phyloP scores from a whole-genome alignment of 2,113 vertebrate species.

The Empidonax traillii region DNA sequence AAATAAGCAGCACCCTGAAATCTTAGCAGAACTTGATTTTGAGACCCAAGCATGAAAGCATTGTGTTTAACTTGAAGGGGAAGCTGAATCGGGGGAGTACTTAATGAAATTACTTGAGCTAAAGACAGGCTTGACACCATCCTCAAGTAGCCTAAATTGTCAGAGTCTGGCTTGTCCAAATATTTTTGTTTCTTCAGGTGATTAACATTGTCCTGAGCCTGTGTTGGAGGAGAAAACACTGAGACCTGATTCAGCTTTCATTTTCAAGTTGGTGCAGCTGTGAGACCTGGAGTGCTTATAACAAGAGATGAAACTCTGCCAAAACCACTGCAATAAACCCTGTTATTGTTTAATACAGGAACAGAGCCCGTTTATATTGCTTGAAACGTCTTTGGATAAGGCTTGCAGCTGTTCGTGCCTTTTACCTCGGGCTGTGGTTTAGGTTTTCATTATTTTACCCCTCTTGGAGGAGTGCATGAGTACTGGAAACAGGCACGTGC shows the following conservation, averaged over 20 bases:
- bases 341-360: neutral
- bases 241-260: neutral
- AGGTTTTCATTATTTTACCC: neutral
- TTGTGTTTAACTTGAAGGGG: neutral
- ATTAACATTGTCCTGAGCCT: neutral
- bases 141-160: neutral
- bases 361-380: neutral
- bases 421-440: neutral
- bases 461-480: neutral
- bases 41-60: neutral
- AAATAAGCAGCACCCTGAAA: neutral
- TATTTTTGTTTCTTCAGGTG: neutral
- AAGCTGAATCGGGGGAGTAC: neutral
- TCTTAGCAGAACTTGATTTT: neutral
- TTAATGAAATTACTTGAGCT: neutral
- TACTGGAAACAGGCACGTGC: rapidly evolving
- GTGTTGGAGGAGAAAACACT: neutral
- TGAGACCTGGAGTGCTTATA: neutral
- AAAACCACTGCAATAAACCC: neutral
- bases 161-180: neutral
- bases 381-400: neutral
- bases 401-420: neutral
- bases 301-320: neutral
- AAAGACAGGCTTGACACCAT: neutral
- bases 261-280: neutral